These are phyloP conservation scores for Xenus cinereus DNA, from an alignment of 2,113 vertebrate genomes.

Conservation along the genomic window DNA sequence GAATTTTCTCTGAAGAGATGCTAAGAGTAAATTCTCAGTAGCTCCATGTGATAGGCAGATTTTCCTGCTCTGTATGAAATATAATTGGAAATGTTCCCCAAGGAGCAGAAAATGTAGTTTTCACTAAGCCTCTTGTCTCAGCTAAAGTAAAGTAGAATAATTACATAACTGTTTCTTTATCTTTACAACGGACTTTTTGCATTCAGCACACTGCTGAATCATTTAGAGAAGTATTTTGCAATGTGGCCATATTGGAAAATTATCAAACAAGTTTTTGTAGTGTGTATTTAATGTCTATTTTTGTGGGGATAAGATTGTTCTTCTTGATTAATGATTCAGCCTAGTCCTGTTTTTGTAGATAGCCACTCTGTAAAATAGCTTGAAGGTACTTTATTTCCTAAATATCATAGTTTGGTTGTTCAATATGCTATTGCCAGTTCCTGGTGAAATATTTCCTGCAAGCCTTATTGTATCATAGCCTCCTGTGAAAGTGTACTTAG, in stretches of 20 bases:
- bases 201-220: background rate
- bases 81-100: constrained; percentile 54
- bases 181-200: background rate
- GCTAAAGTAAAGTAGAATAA: constrained; percentile 25
- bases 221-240: background rate
- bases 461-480: background rate
- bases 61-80: constrained; percentile 42
- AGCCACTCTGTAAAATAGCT: background rate
- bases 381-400: background rate
- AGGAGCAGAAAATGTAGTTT: constrained; percentile 22
- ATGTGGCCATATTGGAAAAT: background rate
- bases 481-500: background rate
- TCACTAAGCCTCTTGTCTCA: constrained; percentile 5
- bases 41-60: background rate
- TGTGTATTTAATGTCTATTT: background rate
- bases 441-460: background rate
- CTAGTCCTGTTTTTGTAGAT: background rate
- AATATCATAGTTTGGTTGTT: background rate
- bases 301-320: background rate
- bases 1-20: constrained; percentile 41
- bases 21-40: constrained; percentile 12
- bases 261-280: background rate
- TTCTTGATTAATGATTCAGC: background rate
- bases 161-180: constrained; percentile 15
- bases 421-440: background rate